Evolutionary conservation across 2,888 invertebrate genomes (phyloP).

Genomic region (Vesta saturnalis): DNA sequence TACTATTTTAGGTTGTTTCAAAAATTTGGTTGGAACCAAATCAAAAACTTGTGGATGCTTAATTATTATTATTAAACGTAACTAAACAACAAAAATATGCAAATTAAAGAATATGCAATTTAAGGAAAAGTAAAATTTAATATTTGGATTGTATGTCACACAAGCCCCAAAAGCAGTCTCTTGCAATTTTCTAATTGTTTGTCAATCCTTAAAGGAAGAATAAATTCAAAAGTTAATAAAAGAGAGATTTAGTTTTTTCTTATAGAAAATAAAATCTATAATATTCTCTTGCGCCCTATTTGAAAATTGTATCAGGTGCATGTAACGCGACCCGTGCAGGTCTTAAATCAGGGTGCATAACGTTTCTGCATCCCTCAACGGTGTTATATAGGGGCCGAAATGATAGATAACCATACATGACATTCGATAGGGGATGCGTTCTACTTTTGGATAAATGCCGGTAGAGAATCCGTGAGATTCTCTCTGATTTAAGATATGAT

Average conservation of each 20-base stretch:
- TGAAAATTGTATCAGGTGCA: slow-evolving; percentile 38
- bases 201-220: background rate
- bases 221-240: background rate
- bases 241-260: background rate
- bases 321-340: slow-evolving; percentile 31
- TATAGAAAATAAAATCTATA: background rate
- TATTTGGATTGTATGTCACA: too few relatives aligned
- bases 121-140: too few relatives aligned
- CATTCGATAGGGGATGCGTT: slow-evolving; percentile 41
- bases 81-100: too few relatives aligned
- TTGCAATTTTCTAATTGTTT: too few relatives aligned
- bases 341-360: slow-evolving; percentile 37
- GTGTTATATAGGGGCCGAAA: slow-evolving; percentile 37
- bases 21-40: too few relatives aligned
- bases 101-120: too few relatives aligned
- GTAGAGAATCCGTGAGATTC: slow-evolving; percentile 42
- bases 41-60: too few relatives aligned
- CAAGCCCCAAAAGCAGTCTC: too few relatives aligned
- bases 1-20: too few relatives aligned
- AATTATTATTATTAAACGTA: too few relatives aligned
- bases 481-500: slow-evolving; percentile 40
- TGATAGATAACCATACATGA: slow-evolving; percentile 43
- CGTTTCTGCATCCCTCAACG: slow-evolving; percentile 34
- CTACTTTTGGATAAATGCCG: slow-evolving; percentile 39
- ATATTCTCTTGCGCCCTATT: slow-evolving; percentile 19